These are phyloP conservation scores for Bicyclus anynana DNA, from an alignment of 1,140 invertebrate species.

Conservation along the genomic window DNA sequence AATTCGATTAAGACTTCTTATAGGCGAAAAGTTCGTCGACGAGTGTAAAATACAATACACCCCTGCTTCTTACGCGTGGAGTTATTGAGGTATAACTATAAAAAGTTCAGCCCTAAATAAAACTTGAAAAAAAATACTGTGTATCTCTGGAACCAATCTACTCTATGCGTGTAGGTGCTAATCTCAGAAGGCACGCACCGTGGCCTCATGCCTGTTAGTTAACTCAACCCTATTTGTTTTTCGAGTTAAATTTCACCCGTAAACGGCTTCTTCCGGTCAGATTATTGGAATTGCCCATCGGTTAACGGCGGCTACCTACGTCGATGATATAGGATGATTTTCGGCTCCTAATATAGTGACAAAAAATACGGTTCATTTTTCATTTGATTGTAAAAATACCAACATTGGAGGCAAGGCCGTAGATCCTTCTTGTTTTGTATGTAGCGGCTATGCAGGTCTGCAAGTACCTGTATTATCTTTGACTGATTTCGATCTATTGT, in stretches of 20 bases:
- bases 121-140: not conserved
- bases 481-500: too few species aligned
- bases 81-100: too few species aligned
- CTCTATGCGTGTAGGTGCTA: constrained; percentile 51
- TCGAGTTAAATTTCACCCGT: constrained; percentile 58
- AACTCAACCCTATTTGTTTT: constrained; percentile 63
- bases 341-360: not conserved
- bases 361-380: not conserved
- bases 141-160: constrained; percentile 12
- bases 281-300: constrained; percentile 64
- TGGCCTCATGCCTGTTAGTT: constrained; percentile 46
- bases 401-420: too few species aligned
- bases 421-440: too few species aligned
- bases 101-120: too few species aligned
- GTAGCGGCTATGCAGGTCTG: too few species aligned
- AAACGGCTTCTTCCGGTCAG: constrained; percentile 62
- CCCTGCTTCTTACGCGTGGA: too few species aligned
- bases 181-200: constrained; percentile 50
- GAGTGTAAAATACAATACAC: too few species aligned
- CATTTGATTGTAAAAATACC: not conserved
- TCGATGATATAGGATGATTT: not conserved
- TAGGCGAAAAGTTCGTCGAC: too few species aligned
- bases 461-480: too few species aligned
- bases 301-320: constrained; percentile 44
- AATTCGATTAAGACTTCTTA: too few species aligned